Conservation (phyloP, 2,797 vertebrate species). For the Cebuella pygmaea region DNA sequence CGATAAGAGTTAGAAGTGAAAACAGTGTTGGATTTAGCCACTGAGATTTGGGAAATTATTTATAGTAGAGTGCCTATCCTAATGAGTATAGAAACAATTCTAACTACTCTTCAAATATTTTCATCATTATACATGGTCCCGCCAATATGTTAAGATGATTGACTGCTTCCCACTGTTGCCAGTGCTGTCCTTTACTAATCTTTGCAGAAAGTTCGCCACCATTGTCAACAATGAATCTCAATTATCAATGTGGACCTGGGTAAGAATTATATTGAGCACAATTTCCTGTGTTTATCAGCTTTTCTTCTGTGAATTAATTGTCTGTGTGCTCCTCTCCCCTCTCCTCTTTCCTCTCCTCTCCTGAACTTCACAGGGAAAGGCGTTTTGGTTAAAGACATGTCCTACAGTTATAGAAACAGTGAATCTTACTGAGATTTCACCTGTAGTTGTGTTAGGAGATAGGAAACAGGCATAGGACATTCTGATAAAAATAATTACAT, state of each 20-base stretch:
- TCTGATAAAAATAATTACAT: neutral
- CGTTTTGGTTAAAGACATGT: neutral
- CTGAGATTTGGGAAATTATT: too few relatives aligned
- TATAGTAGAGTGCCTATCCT: too few relatives aligned
- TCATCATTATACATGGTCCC: neutral
- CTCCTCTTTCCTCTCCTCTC: too few relatives aligned
- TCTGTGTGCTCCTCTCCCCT: too few relatives aligned
- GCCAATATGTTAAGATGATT: too few relatives aligned
- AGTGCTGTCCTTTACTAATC: neutral
- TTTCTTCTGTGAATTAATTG: neutral
- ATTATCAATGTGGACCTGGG: neutral
- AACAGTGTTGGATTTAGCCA: too few relatives aligned
- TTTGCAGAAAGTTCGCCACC: neutral
- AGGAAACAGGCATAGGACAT: neutral
- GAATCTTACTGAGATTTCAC: too few relatives aligned
- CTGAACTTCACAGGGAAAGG: neutral
- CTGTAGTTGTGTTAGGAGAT: neutral
- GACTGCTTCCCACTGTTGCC: too few relatives aligned
- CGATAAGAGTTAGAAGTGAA: neutral
- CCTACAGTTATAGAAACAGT: neutral
- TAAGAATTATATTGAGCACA: neutral
- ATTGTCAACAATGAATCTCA: neutral
- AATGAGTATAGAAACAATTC: neutral
- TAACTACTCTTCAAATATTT: neutral
- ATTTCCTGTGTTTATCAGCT: neutral